A percentile compares a stretch with the other conserved stretches of the same genome.
phyloP scores from a whole-genome alignment of 1,140 invertebrate genomes.

The Helicoverpa zea region DNA sequence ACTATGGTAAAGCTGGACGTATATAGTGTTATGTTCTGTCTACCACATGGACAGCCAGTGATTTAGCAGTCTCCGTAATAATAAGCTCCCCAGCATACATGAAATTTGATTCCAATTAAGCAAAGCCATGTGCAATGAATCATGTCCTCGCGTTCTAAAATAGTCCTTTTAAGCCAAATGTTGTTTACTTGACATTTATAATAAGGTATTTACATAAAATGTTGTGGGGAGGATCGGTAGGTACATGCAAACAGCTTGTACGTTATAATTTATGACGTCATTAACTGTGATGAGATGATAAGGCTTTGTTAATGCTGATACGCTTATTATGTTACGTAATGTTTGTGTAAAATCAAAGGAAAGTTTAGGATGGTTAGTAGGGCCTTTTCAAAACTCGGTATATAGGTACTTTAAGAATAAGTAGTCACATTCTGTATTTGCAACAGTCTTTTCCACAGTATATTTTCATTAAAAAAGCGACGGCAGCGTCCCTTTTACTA shows the following conservation, averaged over 20 bases:
- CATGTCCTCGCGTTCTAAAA: conserved; percentile 3
- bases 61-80: conserved; percentile 32
- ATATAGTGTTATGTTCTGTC: background rate
- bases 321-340: background rate
- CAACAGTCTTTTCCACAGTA: no score
- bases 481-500: no score
- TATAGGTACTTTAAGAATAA: no score
- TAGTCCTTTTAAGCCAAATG: conserved; percentile 6
- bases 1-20: no score
- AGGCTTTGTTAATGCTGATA: conserved; percentile 38
- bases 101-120: conserved; percentile 42
- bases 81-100: conserved; percentile 8
- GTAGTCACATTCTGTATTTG: no score
- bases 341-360: conserved; percentile 16
- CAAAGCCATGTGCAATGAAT: conserved; percentile 21
- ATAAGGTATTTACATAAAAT: conserved; percentile 41
- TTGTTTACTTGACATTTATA: conserved; percentile 45
- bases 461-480: no score
- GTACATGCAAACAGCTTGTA: conserved; percentile 23
- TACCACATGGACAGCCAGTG: background rate
- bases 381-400: no score
- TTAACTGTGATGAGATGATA: conserved; percentile 43
- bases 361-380: no score
- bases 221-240: background rate
- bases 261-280: conserved; percentile 45